Evolutionary conservation across 2,888 invertebrate species (phyloP), one percentile per base, ranked within the genome.

Genomic region (Corbicula japonica): DNA sequence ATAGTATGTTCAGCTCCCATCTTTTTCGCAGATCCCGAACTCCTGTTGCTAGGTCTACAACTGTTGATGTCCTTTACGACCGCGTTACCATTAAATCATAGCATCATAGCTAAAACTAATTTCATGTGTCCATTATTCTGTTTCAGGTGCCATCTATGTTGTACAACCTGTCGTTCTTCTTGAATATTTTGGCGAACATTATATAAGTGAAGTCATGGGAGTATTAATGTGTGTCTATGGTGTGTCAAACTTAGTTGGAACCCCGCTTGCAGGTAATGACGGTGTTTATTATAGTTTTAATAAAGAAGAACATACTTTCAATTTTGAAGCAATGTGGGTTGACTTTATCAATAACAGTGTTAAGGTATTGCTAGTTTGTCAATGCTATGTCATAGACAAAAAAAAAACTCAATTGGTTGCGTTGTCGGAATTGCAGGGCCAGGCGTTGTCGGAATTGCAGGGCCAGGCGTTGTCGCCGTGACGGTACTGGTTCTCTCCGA

Each of bases 211-310:
- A 8, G 23, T 46, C 6, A 30, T 44, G 18, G 63, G 63, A 8
- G 28, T 63, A 41, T 21, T 44, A 4, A 63, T 63, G 63, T 48
- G 63, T 32, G 63, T 63, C 8, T 63, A 48, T 34, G 63, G 63
- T 21, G 41, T 63, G 10, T 48, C 50, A 4, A 50, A 35, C 1
- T 48, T 63, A 0, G 18, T 63, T n/a, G 63, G 63, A 1, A 48
- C 44, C 3, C 63, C 63, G 0, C 32, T 26, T 23, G 63, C 63
- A 48, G 63, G 63, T 63, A 10, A 12, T 10, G 41, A 18, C 10
- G 41, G 41, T 10, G 41, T 10, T 10, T 10, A 18, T 41, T 41
- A 10, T 10, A 18, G 41, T 10, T 41, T 41, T 41, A 41, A 41
- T 10, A 10, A 12, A 18, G 10, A 41, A 41, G 10, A 41, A 41